Evolutionary conservation across 2,113 vertebrate species (phyloP), one percentile per base, ranked within the genome.

Genomic region (Alethe diademata): DNA sequence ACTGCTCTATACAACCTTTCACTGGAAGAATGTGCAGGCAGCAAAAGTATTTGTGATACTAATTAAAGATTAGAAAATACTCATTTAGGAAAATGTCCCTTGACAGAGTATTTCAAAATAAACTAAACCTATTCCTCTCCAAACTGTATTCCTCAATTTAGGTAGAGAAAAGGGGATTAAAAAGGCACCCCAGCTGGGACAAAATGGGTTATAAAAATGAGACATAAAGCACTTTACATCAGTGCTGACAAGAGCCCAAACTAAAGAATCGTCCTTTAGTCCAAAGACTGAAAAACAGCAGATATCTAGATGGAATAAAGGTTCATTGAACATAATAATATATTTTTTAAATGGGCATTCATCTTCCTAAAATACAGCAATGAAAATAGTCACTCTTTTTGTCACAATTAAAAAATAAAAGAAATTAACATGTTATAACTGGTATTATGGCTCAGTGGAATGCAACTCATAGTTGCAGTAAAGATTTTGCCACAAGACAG

Each of bases 1-100:
- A 38, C 69, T 93, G 12, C 42, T 76, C 53, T 87, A 6, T 71
- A 45, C 79, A 86, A 64, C 51, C 72, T 92, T 94, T 66, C 47
- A 65, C 53, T 51, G 23, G 31, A 57, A 61, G 73, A 94, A 92
- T 76, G 74, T 76, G 42, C 56, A 87, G 58, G 67, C 82, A 86
- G 48, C 33, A 83, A 33, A 93, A 78, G 85, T 92, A 80, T 92
- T 94, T 96, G 78, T 80, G 78, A 88, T 88, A 93, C 47, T 88
- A 96, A 95, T 92, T 96, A 93, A 86, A 90, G 85, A 80, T 86
- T 80, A 90, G 62, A 92, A 96, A 88, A 88, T 70, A 47, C n/a
- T 91, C 28, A 58, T 87, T 91, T 81, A 95, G 61, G 65, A 85
- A 93, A 75, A 72, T 64, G 48, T 66, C 67, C 43, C 58, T 86